Conservation (phyloP, 2,113 vertebrate genomes). For the Ophthalmolycus amberensis region DNA sequence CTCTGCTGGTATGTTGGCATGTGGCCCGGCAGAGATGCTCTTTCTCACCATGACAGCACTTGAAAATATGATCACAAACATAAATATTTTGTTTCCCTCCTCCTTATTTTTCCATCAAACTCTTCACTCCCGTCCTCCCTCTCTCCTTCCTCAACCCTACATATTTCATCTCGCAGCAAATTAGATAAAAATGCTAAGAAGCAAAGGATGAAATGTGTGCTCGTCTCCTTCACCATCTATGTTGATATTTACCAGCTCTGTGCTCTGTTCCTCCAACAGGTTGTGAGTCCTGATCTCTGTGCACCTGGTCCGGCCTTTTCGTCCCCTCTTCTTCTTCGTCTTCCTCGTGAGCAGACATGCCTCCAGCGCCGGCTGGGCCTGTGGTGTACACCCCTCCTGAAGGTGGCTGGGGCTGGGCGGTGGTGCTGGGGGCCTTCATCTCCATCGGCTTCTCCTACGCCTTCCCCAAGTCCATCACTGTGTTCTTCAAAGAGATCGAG, state of each 20-base stretch:
- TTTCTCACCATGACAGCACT: neutral
- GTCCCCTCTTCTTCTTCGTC: neutral
- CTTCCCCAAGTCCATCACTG: conserved; percentile 97
- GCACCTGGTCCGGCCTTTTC: neutral
- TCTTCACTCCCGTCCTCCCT: neutral
- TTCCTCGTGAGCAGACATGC: conserved; percentile 80
- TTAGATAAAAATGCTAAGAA: neutral
- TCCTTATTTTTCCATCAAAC: neutral
- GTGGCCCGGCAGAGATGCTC: neutral
- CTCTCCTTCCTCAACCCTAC: neutral
- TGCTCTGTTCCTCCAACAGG: conserved; percentile 29
- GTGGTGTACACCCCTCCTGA: conserved; percentile 93
- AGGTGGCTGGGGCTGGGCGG: conserved; percentile 97
- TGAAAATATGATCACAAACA: neutral
- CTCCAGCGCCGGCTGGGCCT: conserved; percentile 88
- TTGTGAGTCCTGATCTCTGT: neutral
- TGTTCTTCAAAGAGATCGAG: conserved; percentile 99
- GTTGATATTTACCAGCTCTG: neutral
- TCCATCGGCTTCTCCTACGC: conserved; percentile 98
- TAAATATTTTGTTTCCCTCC: neutral
- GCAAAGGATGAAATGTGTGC: neutral
- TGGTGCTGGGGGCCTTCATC: conserved; percentile 94
- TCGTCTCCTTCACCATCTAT: neutral
- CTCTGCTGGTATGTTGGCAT: conserved; percentile 9
- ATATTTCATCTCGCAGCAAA: neutral